These are phyloP conservation scores for Philopotamus ludificatus DNA, from an alignment of 1,140 invertebrate species.

Conservation along the genomic window DNA sequence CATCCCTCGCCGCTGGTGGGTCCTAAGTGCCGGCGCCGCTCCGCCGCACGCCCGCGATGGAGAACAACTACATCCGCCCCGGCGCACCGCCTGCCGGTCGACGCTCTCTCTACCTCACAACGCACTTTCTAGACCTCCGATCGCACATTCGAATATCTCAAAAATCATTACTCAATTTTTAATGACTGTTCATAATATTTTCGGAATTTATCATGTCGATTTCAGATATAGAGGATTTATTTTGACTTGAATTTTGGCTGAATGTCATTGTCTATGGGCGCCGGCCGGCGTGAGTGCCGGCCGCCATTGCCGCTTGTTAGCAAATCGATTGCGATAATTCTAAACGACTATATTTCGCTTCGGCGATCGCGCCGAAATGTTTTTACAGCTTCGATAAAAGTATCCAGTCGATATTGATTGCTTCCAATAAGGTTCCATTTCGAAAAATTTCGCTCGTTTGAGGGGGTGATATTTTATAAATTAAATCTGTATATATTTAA, in stretches of 20 bases:
- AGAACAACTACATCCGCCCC: slow-evolving; percentile 56
- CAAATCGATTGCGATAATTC: too few relatives aligned
- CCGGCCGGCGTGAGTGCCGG: neutral
- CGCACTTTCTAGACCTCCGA: neutral
- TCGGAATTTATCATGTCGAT: neutral
- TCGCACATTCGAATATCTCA: neutral
- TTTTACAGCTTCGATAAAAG: too few relatives aligned
- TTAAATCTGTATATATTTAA: too few relatives aligned
- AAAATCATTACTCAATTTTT: neutral
- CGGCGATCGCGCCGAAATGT: too few relatives aligned
- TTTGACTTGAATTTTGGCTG: neutral
- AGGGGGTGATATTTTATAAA: too few relatives aligned
- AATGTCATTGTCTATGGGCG: neutral
- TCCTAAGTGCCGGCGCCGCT: slow-evolving; percentile 59
- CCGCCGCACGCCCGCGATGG: too few relatives aligned
- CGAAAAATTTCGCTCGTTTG: too few relatives aligned
- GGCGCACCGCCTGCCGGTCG: slow-evolving; percentile 2
- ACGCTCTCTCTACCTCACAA: neutral
- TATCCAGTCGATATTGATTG: too few relatives aligned
- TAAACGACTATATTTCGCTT: too few relatives aligned
- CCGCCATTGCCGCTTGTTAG: too few relatives aligned
- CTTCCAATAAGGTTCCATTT: too few relatives aligned
- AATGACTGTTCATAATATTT: neutral
- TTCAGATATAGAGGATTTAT: neutral
- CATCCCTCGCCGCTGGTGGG: slow-evolving; percentile 50